phyloP scores from a whole-genome alignment of 2,797 vertebrate genomes.

The Neoniphon sammara region DNA sequence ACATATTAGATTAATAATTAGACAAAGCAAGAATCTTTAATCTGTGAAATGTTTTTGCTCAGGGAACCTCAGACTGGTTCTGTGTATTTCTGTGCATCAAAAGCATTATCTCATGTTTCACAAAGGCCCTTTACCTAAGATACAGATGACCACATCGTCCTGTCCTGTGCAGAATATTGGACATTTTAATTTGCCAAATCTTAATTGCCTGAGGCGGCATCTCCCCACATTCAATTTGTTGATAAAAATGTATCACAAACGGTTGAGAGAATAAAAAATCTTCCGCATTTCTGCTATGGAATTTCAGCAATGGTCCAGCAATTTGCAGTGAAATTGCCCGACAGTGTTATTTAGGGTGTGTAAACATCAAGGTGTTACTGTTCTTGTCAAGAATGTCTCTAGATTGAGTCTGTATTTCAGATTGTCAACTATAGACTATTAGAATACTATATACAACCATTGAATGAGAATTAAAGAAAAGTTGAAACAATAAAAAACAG shows the following conservation, averaged over 20 bases:
- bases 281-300: background rate
- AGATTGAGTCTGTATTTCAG: background rate
- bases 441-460: no score
- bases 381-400: background rate
- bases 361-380: background rate
- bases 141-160: background rate
- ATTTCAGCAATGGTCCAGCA: conserved; percentile 7
- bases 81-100: background rate
- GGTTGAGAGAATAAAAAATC: conserved; percentile 9
- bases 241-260: conserved; percentile 6
- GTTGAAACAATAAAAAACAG: conserved; percentile 21
- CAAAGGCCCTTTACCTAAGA: background rate
- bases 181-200: background rate
- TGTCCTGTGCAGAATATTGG: background rate
- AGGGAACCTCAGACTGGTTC: no score
- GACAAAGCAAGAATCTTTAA: background rate
- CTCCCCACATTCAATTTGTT: background rate
- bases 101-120: background rate
- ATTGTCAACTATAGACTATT: no score
- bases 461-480: conserved; percentile 20
- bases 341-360: background rate
- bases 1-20: background rate
- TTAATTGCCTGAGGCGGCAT: background rate
- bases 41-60: no score
- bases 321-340: conserved; percentile 5